Percentiles rank a stretch among this genome's conserved stretches.
Conservation (phyloP, 2,113 vertebrate species). For the Paradoxurus hermaphroditus region DNA sequence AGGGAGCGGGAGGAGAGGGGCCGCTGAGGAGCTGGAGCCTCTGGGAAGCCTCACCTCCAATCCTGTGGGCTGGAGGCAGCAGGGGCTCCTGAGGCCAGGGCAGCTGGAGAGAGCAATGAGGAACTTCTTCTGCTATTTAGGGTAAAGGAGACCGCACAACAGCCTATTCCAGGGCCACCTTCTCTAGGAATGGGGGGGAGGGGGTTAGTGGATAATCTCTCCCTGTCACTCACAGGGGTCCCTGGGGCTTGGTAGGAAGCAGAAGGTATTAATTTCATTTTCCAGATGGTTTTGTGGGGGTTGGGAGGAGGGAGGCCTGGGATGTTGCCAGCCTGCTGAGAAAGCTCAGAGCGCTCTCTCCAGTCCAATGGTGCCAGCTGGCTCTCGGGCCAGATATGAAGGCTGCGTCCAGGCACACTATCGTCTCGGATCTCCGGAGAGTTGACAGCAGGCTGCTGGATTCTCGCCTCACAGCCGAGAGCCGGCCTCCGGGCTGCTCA, state of each 20-base stretch:
- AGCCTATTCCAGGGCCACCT: neutral
- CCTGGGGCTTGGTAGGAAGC: slow-evolving; percentile 23
- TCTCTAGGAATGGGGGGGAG: neutral
- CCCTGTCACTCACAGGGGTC: neutral
- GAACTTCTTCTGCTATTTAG: neutral
- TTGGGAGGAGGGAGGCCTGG: slow-evolving; percentile 9
- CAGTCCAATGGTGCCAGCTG: slow-evolving; percentile 6
- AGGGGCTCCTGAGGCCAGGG: neutral
- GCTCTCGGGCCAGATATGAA: neutral
- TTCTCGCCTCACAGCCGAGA: neutral
- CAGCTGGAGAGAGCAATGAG: neutral
- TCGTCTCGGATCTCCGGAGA: neutral
- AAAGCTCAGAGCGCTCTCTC: neutral
- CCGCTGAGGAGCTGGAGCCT: neutral
- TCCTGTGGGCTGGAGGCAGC: neutral
- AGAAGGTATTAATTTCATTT: slow-evolving; percentile 57
- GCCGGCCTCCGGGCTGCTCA: neutral
- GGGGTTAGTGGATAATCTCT: neutral
- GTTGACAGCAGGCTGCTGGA: neutral
- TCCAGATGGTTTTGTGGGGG: slow-evolving; percentile 54
- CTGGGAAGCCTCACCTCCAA: neutral
- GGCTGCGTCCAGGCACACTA: neutral
- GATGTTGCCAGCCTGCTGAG: slow-evolving; percentile 28
- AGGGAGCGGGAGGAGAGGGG: neutral
- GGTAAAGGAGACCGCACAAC: neutral